Percentiles rank a stretch among this genome's conserved stretches.
Evolutionary conservation across 2,797 vertebrate genomes (phyloP).

Genomic region (Hybognathus amarus): DNA sequence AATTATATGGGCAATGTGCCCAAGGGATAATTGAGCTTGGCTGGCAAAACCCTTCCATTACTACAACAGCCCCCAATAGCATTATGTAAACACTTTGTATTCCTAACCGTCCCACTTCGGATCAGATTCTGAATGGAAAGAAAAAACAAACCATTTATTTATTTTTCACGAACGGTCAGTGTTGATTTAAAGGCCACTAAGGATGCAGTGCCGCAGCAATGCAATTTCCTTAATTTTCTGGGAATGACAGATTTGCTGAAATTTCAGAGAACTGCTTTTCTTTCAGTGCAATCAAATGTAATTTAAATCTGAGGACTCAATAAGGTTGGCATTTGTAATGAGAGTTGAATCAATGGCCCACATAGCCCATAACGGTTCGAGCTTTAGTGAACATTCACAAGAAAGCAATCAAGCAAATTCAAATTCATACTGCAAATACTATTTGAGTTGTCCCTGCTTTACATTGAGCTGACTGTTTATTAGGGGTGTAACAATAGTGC

Average conservation of each 20-base stretch:
- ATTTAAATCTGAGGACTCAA: background rate
- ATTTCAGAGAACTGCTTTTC: slow-evolving; percentile 11
- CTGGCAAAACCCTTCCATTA: slow-evolving; percentile 45
- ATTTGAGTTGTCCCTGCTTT: background rate
- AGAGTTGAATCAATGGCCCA: background rate
- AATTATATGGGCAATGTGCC: slow-evolving; percentile 53
- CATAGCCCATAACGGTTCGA: background rate
- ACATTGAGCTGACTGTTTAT: background rate
- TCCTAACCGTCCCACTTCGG: slow-evolving; percentile 26
- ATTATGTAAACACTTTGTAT: slow-evolving; percentile 55
- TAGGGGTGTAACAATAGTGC: background rate
- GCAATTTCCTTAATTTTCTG: slow-evolving; percentile 5
- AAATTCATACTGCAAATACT: background rate
- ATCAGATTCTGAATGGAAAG: background rate
- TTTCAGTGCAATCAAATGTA: slow-evolving; percentile 3
- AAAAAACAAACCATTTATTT: slow-evolving; percentile 8
- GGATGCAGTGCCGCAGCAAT: background rate
- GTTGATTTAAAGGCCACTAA: slow-evolving; percentile 15
- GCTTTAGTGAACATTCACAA: slow-evolving; percentile 1
- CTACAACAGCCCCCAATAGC: slow-evolving; percentile 33
- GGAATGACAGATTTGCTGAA: background rate
- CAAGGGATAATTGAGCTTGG: slow-evolving; percentile 38
- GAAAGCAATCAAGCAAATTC: background rate
- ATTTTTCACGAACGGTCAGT: background rate
- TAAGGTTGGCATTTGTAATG: background rate